phyloP scores from a whole-genome alignment of 2,113 vertebrate genomes.

The Chamaea fasciata region DNA sequence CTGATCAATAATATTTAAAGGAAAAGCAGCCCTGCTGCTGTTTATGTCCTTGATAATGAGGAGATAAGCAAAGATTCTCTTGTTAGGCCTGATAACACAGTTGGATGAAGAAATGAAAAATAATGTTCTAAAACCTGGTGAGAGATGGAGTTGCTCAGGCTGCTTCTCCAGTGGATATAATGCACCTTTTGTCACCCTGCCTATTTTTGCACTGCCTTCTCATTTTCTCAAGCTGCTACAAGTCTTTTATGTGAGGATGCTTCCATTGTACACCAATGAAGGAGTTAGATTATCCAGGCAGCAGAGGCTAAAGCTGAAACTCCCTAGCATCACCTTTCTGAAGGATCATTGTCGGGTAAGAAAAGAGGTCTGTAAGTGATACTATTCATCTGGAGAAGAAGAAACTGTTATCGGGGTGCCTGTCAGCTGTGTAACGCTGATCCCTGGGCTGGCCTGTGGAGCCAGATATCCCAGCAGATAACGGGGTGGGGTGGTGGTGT shows the following conservation, averaged over 20 bases:
- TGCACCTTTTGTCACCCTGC: not conserved
- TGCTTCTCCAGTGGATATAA: not conserved
- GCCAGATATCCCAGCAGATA: not conserved
- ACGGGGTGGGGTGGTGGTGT: not conserved
- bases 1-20: not conserved
- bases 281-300: not conserved
- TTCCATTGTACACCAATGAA: not conserved
- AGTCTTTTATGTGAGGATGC: not conserved
- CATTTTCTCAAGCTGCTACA: not conserved
- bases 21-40: not conserved
- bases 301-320: not conserved
- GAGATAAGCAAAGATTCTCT: not conserved
- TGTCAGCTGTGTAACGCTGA: not conserved
- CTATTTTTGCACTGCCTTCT: not conserved
- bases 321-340: not conserved
- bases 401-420: not conserved
- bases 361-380: slow-evolving; percentile 40
- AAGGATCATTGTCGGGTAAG: not conserved
- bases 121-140: not conserved
- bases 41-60: not conserved
- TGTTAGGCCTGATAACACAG: not conserved
- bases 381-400: not conserved
- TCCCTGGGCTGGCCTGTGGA: not conserved
- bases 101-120: not conserved
- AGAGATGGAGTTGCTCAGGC: not conserved